Evolutionary conservation across 2,888 invertebrate genomes (phyloP), one percentile per base, ranked within the genome.

Genomic region (Diaprepes abbreviatus): DNA sequence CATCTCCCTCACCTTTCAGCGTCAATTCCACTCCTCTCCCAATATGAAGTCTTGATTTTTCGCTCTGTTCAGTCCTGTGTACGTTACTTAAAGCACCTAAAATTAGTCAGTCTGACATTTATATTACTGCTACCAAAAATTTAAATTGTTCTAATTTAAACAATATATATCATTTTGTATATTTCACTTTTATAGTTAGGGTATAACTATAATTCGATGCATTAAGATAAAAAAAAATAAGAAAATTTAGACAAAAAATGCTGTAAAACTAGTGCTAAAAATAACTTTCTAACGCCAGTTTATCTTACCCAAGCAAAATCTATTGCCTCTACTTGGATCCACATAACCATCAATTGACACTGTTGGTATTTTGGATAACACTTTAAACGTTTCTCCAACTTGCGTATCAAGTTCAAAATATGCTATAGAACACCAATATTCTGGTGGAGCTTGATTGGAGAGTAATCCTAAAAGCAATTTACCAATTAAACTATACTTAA

Each of bases 371-470:
- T 93, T 92, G 50, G 93, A 93, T 59, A 93, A 92, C 40, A 94
- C 93, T 85, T 94, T 94, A 81, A 94, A 94, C 0, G 94, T 94
- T 83, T 94, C 94, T 0, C 94, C 93, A 63, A 96, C 96, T 86
- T 98, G 98, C 21, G 97, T 96, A 83, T 99, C 98, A 71, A 98
- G 85, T 85, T 99, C 99, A 84, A 98, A 99, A 85, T 99, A 99
- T 0, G 97, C 96, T 58, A 99, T 96, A 0, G 98, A 97, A 83
- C 98, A 99, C 99, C 99, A 99, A 84, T 96, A 97, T 81, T 98
- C 98, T 0, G 97, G 96, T 1, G 93, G 92, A 0, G 95, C 94
- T 81, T 96, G 96, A 67, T 91, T 91, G 0, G 96, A 96, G 31
- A 96, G 38, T 4, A 64, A 14, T 3, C 70, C 66, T 62, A 48